Percentiles rank a stretch among this genome's conserved stretches.
Evolutionary conservation across 2,113 vertebrate genomes (phyloP).

Genomic region (Leucopternis melanops): DNA sequence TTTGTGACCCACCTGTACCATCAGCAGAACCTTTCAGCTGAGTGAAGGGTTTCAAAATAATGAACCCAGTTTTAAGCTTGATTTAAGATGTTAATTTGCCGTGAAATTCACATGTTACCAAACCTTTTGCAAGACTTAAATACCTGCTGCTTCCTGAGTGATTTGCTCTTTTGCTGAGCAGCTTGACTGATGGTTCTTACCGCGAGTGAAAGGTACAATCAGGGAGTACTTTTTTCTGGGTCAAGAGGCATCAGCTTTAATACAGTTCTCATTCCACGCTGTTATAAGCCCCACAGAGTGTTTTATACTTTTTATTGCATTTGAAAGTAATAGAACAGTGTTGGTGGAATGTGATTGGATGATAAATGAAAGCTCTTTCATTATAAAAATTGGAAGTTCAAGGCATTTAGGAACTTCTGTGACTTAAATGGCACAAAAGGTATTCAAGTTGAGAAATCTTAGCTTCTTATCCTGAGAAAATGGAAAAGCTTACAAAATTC

Average conservation of each 20-base stretch:
- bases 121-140: not conserved
- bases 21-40: not conserved
- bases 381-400: conserved; percentile 11
- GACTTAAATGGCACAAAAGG: not conserved
- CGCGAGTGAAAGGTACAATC: not conserved
- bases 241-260: conserved; percentile 21
- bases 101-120: not conserved
- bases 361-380: conserved; percentile 23
- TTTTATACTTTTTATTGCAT: not conserved
- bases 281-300: not conserved
- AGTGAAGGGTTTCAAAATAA: not conserved
- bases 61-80: not conserved
- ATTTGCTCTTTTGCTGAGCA: not conserved
- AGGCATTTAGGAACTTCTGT: not conserved
- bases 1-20: not conserved
- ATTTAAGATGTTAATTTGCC: conserved; percentile 22
- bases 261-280: not conserved
- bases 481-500: not conserved
- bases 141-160: not conserved
- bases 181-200: not conserved
- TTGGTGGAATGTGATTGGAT: not conserved
- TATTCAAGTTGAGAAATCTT: not conserved
- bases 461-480: not conserved
- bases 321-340: conserved; percentile 7
- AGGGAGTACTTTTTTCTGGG: conserved; percentile 4